Evolutionary conservation across 2,797 vertebrate genomes (phyloP).

Genomic region (Schizopygopsis malacanthus): DNA sequence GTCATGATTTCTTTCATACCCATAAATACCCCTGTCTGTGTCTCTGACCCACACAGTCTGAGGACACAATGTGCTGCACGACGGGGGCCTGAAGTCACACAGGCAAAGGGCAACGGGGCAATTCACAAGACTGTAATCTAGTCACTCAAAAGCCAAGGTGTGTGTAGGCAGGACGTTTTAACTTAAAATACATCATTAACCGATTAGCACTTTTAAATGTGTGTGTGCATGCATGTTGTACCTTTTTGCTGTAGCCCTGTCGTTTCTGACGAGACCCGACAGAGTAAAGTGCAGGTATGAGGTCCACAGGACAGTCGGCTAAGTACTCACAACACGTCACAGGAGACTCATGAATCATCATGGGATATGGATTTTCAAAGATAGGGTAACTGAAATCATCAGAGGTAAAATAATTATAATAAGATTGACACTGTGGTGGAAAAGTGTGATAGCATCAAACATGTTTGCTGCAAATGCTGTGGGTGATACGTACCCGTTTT

Average conservation of each 20-base stretch:
- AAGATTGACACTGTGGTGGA: background rate
- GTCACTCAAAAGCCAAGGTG: conserved; percentile 2
- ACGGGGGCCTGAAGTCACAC: conserved; percentile 36
- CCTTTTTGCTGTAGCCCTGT: conserved; percentile 99
- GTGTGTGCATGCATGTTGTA: conserved; percentile 62
- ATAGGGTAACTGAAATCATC: conserved; percentile 89
- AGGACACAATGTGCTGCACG: conserved; percentile 44
- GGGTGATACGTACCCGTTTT: conserved; percentile 86
- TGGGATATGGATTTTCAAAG: conserved; percentile 98
- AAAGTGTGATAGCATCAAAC: conserved; percentile 5
- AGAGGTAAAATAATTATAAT: background rate
- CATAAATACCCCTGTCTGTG: conserved; percentile 51
- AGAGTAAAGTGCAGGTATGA: conserved; percentile 98
- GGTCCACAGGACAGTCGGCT: conserved; percentile 96
- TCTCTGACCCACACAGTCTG: conserved; percentile 41
- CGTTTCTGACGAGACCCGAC: conserved; percentile 96
- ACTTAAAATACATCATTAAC: background rate
- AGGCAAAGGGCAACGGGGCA: background rate
- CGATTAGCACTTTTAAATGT: conserved; percentile 7
- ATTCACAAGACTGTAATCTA: conserved; percentile 10
- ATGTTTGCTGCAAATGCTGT: background rate
- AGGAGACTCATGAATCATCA: conserved; percentile 97
- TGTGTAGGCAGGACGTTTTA: conserved; percentile 1
- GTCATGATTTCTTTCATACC: conserved; percentile 50
- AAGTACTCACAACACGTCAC: conserved; percentile 99